phyloP scores from a whole-genome alignment of 1,140 invertebrate species.

The Halictus rubicundus region DNA sequence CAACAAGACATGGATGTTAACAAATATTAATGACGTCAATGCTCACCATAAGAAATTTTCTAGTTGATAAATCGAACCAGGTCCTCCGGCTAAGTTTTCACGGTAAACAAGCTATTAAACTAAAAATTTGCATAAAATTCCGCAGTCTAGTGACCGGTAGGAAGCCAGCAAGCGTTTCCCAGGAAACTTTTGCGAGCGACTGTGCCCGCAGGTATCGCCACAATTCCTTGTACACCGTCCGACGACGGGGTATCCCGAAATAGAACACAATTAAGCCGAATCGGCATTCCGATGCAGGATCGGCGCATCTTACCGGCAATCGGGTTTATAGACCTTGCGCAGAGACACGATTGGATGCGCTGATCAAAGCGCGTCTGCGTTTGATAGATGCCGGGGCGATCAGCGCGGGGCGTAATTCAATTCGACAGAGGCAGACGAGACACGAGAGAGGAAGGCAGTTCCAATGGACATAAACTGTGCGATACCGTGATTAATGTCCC shows the following conservation, averaged over 20 bases:
- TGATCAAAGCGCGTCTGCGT: conserved; percentile 60
- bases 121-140: too few species aligned
- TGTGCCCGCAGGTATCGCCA: neutral
- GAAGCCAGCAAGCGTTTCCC: too few species aligned
- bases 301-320: conserved; percentile 48
- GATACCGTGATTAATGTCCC: conserved; percentile 30
- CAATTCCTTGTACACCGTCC: neutral
- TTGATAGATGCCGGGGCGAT: conserved; percentile 43
- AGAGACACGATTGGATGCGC: conserved; percentile 49
- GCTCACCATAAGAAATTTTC: too few species aligned
- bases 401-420: conserved; percentile 43
- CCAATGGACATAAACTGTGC: conserved; percentile 41
- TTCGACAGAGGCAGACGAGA: conserved; percentile 30
- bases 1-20: too few species aligned
- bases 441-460: neutral
- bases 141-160: too few species aligned
- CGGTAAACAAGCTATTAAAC: too few species aligned
- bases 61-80: too few species aligned
- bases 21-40: too few species aligned
- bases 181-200: too few species aligned
- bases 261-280: conserved; percentile 19
- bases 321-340: conserved; percentile 48
- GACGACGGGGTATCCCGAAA: neutral
- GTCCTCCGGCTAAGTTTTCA: too few species aligned
- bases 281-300: conserved; percentile 19